phyloP scores from a whole-genome alignment of 1,140 invertebrate species.

The Drosophila parvula region DNA sequence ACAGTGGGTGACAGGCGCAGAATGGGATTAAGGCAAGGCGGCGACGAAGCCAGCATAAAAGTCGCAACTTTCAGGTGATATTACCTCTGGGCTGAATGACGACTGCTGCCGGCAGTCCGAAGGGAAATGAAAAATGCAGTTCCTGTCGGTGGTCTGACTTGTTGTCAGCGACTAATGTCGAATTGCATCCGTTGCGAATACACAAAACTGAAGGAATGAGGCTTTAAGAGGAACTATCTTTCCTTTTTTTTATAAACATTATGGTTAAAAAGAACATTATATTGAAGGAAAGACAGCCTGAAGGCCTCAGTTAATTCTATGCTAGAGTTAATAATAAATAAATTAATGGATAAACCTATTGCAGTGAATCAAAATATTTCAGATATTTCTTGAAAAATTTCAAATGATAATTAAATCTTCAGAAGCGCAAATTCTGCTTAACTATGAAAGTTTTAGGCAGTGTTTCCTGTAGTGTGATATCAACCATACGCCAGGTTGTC shows the following conservation, averaged over 20 bases:
- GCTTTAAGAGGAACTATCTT: background rate
- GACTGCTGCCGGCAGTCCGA: conserved; percentile 11
- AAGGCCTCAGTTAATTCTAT: too few species aligned
- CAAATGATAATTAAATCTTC: background rate
- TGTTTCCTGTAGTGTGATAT: background rate
- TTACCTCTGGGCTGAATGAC: conserved; percentile 30
- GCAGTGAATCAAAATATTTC: background rate
- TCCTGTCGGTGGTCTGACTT: conserved; percentile 41
- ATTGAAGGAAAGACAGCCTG: too few species aligned
- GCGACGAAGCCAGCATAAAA: conserved; percentile 35
- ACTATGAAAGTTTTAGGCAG: background rate
- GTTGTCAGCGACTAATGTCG: conserved; percentile 31
- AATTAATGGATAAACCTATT: too few species aligned
- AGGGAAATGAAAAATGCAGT: conserved; percentile 60
- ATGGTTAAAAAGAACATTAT: background rate
- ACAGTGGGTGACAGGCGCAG: conserved; percentile 27
- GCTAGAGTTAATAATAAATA: too few species aligned
- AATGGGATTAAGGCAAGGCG: conserved; percentile 25
- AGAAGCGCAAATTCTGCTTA: background rate
- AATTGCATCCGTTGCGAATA: conserved; percentile 32
- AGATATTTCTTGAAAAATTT: background rate
- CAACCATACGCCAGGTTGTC: background rate
- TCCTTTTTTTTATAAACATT: background rate
- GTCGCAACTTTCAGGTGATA: conserved; percentile 56
- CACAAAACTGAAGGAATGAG: background rate